These are phyloP conservation scores for Pseudopodoces humilis DNA, from an alignment of 2,113 vertebrate species.

Conservation along the genomic window DNA sequence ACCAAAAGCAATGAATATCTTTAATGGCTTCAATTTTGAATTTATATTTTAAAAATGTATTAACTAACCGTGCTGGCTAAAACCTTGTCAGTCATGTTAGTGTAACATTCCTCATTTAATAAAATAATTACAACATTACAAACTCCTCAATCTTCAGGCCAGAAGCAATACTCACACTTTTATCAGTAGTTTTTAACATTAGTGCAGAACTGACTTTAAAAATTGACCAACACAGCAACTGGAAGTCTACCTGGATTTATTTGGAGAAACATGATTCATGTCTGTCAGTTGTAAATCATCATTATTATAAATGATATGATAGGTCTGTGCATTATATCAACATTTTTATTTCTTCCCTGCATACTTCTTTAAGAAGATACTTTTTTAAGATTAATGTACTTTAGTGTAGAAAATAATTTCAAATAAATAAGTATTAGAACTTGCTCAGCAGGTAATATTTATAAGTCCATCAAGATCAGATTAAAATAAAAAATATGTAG, in stretches of 20 bases:
- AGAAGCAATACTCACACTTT: conserved; percentile 35
- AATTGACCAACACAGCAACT: conserved; percentile 54
- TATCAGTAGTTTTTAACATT: conserved; percentile 57
- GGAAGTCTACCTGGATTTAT: conserved; percentile 63
- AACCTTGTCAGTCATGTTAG: conserved; percentile 36
- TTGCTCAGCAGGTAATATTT: conserved; percentile 82
- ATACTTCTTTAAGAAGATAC: conserved; percentile 72
- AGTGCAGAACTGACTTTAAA: conserved; percentile 65
- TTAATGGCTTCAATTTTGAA: conserved; percentile 32
- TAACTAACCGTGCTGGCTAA: conserved; percentile 35
- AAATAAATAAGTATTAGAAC: conserved; percentile 85
- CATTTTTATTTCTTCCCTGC: conserved; percentile 69
- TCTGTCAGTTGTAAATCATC: conserved; percentile 42
- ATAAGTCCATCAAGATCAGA: conserved; percentile 76
- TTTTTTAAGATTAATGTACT: conserved; percentile 76
- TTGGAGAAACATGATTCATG: conserved; percentile 35
- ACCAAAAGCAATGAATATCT: conserved; percentile 36
- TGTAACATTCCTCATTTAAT: conserved; percentile 37
- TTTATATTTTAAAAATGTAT: conserved; percentile 19
- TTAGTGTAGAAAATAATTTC: conserved; percentile 75
- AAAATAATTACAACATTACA: conserved; percentile 35
- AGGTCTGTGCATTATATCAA: conserved; percentile 66
- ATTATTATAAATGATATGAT: conserved; percentile 57
- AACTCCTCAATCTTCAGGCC: conserved; percentile 31
- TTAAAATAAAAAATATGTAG: conserved; percentile 73